These are phyloP conservation scores for Lampropteryx suffumata DNA, from an alignment of 2,888 invertebrate genomes.

Conservation along the genomic window DNA sequence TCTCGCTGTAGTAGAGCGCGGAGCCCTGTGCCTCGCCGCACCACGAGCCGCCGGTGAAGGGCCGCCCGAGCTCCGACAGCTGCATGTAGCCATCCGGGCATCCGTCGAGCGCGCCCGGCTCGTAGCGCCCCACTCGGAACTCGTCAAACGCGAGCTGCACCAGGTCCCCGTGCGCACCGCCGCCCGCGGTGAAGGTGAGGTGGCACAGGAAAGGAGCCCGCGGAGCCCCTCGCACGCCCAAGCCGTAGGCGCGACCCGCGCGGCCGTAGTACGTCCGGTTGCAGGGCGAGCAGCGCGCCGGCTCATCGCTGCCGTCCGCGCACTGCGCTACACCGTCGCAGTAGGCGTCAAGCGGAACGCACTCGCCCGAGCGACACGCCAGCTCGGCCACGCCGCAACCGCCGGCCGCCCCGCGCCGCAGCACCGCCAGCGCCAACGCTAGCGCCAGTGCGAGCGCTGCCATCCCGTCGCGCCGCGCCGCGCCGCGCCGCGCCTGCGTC, in stretches of 20 bases:
- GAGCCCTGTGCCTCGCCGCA: conserved; percentile 92
- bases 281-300: conserved; percentile 84
- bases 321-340: conserved; percentile 94
- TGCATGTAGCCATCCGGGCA: conserved; percentile 95
- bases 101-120: conserved; percentile 87
- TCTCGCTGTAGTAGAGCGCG: conserved; percentile 94
- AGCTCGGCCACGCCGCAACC: conserved; percentile 69
- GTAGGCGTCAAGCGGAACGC: conserved; percentile 92
- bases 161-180: conserved; percentile 93
- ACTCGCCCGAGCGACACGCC: conserved; percentile 84
- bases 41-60: conserved; percentile 95
- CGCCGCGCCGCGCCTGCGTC: too few relatives aligned
- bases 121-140: conserved; percentile 93
- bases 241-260: conserved; percentile 90
- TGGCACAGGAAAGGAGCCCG: conserved; percentile 94
- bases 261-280: conserved; percentile 96
- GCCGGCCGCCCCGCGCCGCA: conserved; percentile 54
- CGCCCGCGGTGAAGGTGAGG: conserved; percentile 95
- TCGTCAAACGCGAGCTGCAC: conserved; percentile 95
- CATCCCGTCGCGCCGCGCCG: too few relatives aligned
- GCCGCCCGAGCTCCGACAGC: conserved; percentile 92
- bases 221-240: conserved; percentile 89
- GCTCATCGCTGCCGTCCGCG: conserved; percentile 93
- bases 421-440: conserved; percentile 30
- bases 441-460: conserved; percentile 25